Evolutionary conservation across 2,797 vertebrate species (phyloP).

Genomic region (Brachyrhaphis roseni): DNA sequence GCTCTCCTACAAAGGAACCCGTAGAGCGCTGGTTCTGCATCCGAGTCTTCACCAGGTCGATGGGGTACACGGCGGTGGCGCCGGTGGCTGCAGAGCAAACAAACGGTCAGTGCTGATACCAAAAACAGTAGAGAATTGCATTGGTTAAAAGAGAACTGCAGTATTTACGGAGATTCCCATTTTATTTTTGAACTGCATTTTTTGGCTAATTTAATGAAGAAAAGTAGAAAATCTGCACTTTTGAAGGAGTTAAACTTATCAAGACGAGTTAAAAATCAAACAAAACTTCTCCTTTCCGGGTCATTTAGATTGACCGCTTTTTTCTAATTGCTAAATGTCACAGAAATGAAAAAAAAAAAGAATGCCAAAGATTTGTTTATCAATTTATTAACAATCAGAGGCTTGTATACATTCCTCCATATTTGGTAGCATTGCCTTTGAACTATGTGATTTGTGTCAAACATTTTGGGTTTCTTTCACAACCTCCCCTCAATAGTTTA

Average conservation of each 20-base stretch:
- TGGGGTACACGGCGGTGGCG: conserved; percentile 94
- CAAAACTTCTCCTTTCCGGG: too few relatives aligned
- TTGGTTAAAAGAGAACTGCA: not conserved
- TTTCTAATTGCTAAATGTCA: too few relatives aligned
- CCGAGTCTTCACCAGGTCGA: conserved; percentile 96
- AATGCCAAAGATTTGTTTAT: too few relatives aligned
- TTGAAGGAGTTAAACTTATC: not conserved
- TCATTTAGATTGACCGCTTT: too few relatives aligned
- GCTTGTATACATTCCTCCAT: too few relatives aligned
- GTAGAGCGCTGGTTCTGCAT: conserved; percentile 96
- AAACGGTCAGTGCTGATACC: not conserved
- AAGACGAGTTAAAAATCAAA: too few relatives aligned
- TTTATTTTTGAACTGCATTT: not conserved
- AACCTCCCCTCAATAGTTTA: too few relatives aligned
- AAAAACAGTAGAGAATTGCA: not conserved
- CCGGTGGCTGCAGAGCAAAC: conserved; percentile 85
- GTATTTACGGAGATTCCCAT: not conserved
- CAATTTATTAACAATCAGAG: too few relatives aligned
- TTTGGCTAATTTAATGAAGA: not conserved
- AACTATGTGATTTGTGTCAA: too few relatives aligned
- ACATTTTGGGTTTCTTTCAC: too few relatives aligned
- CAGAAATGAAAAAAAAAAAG: too few relatives aligned
- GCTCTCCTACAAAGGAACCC: conserved; percentile 90
- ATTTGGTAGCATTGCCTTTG: too few relatives aligned
- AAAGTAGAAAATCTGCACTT: not conserved